Percentiles rank a stretch among this genome's conserved stretches.
Conservation (phyloP, 1,140 invertebrate species). For the Meloidogyne floridensis region DNA sequence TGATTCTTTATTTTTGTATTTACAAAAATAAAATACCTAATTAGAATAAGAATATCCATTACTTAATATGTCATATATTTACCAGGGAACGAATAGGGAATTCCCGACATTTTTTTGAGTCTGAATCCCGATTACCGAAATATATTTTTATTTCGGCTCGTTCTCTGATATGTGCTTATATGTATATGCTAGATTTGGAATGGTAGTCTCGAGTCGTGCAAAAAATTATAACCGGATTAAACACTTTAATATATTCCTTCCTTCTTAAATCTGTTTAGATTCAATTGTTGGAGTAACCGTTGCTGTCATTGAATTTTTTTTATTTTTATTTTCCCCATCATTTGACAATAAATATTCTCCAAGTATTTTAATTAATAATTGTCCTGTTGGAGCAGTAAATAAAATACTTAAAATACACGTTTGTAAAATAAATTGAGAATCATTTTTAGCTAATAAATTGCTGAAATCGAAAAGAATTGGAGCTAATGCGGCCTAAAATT, state of each 20-base stretch:
- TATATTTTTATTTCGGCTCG: too few species aligned
- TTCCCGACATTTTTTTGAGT: too few species aligned
- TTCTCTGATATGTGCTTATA: too few species aligned
- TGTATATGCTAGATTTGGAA: too few species aligned
- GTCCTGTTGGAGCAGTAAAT: constrained; percentile 50
- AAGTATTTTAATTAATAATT: constrained; percentile 32
- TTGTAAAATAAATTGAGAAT: constrained; percentile 39
- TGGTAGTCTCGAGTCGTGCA: too few species aligned
- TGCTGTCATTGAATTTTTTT: neutral
- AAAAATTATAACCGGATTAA: neutral
- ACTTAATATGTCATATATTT: too few species aligned
- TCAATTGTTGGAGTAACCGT: neutral
- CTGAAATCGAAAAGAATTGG: constrained; percentile 44
- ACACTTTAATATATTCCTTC: neutral
- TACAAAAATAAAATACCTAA: too few species aligned
- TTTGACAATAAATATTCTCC: constrained; percentile 21
- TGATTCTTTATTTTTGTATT: too few species aligned
- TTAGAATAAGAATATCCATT: too few species aligned
- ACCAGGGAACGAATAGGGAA: too few species aligned
- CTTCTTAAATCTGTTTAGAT: neutral
- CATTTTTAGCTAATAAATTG: constrained; percentile 5
- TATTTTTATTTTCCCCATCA: neutral
- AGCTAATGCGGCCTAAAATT: constrained; percentile 50
- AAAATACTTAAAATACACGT: constrained; percentile 54
- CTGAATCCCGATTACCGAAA: too few species aligned